Evolutionary conservation across 2,888 invertebrate genomes (phyloP).

Genomic region (Thymelicus sylvestris): DNA sequence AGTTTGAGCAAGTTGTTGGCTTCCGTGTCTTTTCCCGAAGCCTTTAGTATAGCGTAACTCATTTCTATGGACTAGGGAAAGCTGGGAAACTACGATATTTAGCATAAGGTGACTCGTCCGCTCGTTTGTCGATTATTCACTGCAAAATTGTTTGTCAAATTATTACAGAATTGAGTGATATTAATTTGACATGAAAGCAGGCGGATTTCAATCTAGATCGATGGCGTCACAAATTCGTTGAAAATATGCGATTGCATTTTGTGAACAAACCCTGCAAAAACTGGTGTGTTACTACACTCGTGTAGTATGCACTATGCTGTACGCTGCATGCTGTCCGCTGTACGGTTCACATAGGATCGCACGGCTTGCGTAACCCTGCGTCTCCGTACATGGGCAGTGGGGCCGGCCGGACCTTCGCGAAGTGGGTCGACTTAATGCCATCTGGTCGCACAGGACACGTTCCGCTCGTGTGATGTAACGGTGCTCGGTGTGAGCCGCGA

Average conservation of each 20-base stretch:
- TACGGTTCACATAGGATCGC: conserved; percentile 37
- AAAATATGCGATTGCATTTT: conserved; percentile 19
- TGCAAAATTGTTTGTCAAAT: no score
- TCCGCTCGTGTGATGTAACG: conserved; percentile 60
- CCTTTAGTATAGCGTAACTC: no score
- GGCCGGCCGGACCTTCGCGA: conserved; percentile 75
- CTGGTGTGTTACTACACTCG: neutral
- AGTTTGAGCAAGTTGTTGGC: no score
- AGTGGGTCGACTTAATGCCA: conserved; percentile 79
- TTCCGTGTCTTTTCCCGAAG: no score
- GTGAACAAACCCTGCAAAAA: conserved; percentile 18
- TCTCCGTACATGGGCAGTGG: conserved; percentile 68
- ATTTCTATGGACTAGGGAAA: no score
- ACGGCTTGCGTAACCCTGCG: conserved; percentile 71
- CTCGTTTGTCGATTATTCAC: no score
- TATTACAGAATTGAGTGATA: no score
- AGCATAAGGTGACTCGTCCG: no score
- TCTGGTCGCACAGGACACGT: conserved; percentile 68
- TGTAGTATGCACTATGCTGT: neutral
- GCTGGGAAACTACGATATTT: no score
- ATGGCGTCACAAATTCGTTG: neutral
- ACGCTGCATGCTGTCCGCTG: conserved; percentile 6
- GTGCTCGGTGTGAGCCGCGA: conserved; percentile 42
- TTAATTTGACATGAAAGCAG: neutral
- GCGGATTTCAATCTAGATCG: neutral